Conservation (phyloP, 2,888 invertebrate species). For the Myopa tessellatipennis region DNA sequence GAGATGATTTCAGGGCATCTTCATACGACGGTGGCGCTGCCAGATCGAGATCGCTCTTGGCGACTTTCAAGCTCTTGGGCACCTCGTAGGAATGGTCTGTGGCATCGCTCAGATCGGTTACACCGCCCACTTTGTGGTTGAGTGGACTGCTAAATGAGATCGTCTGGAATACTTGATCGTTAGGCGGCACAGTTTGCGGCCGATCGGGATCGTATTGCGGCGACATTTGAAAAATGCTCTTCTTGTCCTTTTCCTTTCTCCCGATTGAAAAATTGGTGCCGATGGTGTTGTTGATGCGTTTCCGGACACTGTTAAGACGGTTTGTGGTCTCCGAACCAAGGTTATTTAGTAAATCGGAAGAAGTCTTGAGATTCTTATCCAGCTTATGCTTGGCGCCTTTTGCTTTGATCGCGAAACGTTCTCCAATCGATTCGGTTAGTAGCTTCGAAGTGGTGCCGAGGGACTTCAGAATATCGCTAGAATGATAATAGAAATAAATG, state of each 20-base stretch:
- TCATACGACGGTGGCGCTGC: slow-evolving; percentile 62
- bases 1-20: slow-evolving; percentile 52
- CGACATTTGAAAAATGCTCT: slow-evolving; percentile 40
- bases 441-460: slow-evolving; percentile 66
- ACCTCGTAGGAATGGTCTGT: slow-evolving; percentile 62
- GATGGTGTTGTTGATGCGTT: slow-evolving; percentile 50
- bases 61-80: slow-evolving; percentile 56
- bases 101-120: slow-evolving; percentile 54
- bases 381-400: slow-evolving; percentile 65
- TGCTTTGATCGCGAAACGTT: slow-evolving; percentile 64
- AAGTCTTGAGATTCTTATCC: slow-evolving; percentile 65
- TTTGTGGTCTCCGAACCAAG: slow-evolving; percentile 60
- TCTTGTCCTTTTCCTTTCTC: slow-evolving; percentile 48
- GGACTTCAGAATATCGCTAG: slow-evolving; percentile 64
- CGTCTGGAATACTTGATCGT: slow-evolving; percentile 64
- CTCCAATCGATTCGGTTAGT: slow-evolving; percentile 65
- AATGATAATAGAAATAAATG: slow-evolving; percentile 34
- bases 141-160: slow-evolving; percentile 66
- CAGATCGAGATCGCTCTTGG: slow-evolving; percentile 46
- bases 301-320: slow-evolving; percentile 61
- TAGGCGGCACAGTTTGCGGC: slow-evolving; percentile 64
- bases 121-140: slow-evolving; percentile 56
- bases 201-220: slow-evolving; percentile 57
- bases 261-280: slow-evolving; percentile 60
- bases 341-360: slow-evolving; percentile 60